These are phyloP conservation scores for Conomelus anceps DNA, from an alignment of 2,888 invertebrate species.

Conservation along the genomic window DNA sequence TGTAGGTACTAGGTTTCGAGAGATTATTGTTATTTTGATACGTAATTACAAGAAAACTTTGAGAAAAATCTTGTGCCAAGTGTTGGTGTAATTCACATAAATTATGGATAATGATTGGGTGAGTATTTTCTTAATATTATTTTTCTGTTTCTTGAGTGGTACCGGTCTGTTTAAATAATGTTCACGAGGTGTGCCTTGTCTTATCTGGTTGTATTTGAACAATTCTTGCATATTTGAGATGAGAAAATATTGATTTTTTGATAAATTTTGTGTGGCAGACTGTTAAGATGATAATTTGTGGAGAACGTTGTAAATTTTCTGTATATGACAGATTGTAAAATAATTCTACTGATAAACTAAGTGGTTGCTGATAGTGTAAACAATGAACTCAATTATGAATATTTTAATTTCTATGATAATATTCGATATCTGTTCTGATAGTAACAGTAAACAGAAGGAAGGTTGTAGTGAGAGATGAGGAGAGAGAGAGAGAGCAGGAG, in stretches of 20 bases:
- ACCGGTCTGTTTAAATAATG: background rate
- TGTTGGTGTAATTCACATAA: background rate
- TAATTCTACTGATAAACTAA: background rate
- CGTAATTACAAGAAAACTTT: background rate
- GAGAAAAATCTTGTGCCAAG: background rate
- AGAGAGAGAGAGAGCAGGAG: too few relatives aligned
- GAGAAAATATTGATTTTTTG: background rate
- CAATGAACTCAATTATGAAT: too few relatives aligned
- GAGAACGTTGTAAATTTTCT: background rate
- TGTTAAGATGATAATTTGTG: background rate
- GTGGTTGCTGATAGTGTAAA: too few relatives aligned
- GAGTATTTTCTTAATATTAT: background rate
- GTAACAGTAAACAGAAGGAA: too few relatives aligned
- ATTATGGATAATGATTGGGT: background rate
- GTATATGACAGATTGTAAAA: background rate
- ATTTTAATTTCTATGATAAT: too few relatives aligned
- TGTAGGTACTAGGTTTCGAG: background rate
- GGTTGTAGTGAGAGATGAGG: too few relatives aligned
- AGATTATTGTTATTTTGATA: background rate
- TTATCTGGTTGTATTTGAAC: background rate
- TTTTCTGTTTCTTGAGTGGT: background rate
- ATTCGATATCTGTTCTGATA: too few relatives aligned
- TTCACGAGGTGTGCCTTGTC: background rate
- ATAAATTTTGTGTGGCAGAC: background rate
- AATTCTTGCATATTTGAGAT: background rate